Conservation (phyloP, 2,888 invertebrate species). For the Andricus quercusramuli region DNA sequence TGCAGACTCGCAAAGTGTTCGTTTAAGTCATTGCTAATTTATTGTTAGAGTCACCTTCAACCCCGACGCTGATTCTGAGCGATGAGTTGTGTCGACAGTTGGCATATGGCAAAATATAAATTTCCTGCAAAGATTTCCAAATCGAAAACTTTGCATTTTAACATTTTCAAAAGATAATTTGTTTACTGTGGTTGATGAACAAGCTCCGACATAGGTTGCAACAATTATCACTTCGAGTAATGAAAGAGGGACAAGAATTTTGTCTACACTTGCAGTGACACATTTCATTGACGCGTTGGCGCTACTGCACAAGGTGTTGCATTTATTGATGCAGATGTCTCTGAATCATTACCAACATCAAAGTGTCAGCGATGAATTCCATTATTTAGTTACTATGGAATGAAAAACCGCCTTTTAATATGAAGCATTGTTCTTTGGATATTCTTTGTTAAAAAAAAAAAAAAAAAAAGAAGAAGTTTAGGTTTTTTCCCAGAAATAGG, state of each 20-base stretch:
- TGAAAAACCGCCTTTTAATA: not conserved
- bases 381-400: not conserved
- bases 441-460: not conserved
- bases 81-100: conserved; percentile 29
- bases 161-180: conserved; percentile 1
- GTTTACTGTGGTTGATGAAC: not conserved
- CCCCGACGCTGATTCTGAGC: conserved; percentile 10
- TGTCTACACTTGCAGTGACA: conserved; percentile 10
- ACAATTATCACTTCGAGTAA: not conserved
- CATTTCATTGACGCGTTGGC: conserved; percentile 29
- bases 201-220: not conserved
- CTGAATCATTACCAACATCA: conserved; percentile 36
- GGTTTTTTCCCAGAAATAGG: not conserved
- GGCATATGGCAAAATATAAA: conserved; percentile 24
- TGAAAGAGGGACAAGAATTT: not conserved
- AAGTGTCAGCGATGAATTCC: conserved; percentile 31
- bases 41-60: conserved; percentile 29
- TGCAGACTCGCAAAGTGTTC: conserved; percentile 35
- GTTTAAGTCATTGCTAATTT: conserved; percentile 42
- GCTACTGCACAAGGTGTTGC: conserved; percentile 20
- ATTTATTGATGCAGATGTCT: conserved; percentile 38
- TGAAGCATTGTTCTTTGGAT: not conserved
- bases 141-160: not conserved
- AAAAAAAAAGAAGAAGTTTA: not conserved
- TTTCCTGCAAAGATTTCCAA: conserved; percentile 9